A percentile compares a stretch with the other conserved stretches of the same genome.
phyloP scores from a whole-genome alignment of 2,113 vertebrate species.

The Neopipo cinnamomea region DNA sequence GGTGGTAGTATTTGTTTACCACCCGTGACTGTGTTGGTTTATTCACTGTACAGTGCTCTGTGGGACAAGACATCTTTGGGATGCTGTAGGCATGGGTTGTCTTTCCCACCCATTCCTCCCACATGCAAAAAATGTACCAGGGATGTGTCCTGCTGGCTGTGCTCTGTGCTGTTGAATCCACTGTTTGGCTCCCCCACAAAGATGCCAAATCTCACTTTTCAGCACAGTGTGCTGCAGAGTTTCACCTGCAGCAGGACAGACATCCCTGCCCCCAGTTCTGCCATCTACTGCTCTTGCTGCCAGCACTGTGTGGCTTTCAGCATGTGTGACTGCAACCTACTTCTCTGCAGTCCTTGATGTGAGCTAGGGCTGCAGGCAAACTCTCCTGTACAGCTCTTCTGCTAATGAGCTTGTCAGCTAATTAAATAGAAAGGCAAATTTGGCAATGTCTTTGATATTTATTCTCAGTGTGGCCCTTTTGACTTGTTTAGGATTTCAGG shows the following conservation, averaged over 20 bases:
- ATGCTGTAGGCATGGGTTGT: constrained; percentile 69
- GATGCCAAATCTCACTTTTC: background rate
- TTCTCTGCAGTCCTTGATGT: constrained; percentile 31
- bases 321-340: constrained; percentile 37
- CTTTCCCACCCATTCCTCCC: background rate
- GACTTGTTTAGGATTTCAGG: constrained; percentile 55
- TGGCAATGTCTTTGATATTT: constrained; percentile 51
- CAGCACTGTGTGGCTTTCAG: constrained; percentile 17
- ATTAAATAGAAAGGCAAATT: constrained; percentile 31
- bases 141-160: constrained; percentile 40
- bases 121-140: background rate
- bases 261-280: background rate
- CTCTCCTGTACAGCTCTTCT: constrained; percentile 14
- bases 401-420: constrained; percentile 56
- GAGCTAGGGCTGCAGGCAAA: constrained; percentile 39
- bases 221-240: background rate
- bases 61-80: constrained; percentile 67
- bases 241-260: constrained; percentile 21
- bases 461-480: constrained; percentile 27
- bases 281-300: constrained; percentile 4
- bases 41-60: constrained; percentile 58
- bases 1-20: constrained; percentile 65
- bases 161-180: constrained; percentile 36
- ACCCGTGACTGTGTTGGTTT: constrained; percentile 32
- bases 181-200: constrained; percentile 1